phyloP scores from a whole-genome alignment of 2,113 vertebrate genomes.

The Ia io region DNA sequence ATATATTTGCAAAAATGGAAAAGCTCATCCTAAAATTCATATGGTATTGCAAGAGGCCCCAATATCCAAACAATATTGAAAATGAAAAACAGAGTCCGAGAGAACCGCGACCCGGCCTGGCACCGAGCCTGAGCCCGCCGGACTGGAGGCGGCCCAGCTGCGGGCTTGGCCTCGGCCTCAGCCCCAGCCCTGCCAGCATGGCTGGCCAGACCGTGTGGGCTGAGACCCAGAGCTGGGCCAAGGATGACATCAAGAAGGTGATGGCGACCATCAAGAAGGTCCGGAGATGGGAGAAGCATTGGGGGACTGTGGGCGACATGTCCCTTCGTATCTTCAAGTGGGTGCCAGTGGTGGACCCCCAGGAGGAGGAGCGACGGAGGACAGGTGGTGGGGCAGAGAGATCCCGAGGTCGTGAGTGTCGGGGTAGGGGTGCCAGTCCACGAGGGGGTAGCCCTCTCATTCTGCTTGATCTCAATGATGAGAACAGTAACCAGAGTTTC shows the following conservation, averaged over 20 bases:
- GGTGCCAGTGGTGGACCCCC: constrained; percentile 81
- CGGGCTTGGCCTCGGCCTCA: constrained; percentile 53
- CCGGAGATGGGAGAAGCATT: constrained; percentile 82
- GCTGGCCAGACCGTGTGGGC: constrained; percentile 79
- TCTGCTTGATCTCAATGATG: constrained; percentile 80
- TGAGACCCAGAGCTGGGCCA: constrained; percentile 81
- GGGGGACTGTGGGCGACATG: constrained; percentile 82
- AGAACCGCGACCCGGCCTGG: constrained; percentile 53
- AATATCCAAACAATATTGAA: background rate
- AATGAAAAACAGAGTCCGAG: no score
- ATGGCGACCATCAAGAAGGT: constrained; percentile 83
- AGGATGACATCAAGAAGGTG: constrained; percentile 84
- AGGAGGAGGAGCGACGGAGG: constrained; percentile 78
- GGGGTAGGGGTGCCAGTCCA: constrained; percentile 65
- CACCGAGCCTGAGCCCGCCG: constrained; percentile 61
- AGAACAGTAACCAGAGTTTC: constrained; percentile 79
- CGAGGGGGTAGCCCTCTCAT: constrained; percentile 74
- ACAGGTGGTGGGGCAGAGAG: constrained; percentile 69
- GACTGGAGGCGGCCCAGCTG: constrained; percentile 61
- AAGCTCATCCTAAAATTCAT: background rate
- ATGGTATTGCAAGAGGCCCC: background rate
- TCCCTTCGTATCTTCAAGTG: constrained; percentile 83
- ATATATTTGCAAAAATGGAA: background rate
- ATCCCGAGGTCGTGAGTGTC: constrained; percentile 70
- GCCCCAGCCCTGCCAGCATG: constrained; percentile 70